Base-by-base conservation (phyloP, 1,140 invertebrate species). In the Carcinoscorpius rotundicauda region DNA sequence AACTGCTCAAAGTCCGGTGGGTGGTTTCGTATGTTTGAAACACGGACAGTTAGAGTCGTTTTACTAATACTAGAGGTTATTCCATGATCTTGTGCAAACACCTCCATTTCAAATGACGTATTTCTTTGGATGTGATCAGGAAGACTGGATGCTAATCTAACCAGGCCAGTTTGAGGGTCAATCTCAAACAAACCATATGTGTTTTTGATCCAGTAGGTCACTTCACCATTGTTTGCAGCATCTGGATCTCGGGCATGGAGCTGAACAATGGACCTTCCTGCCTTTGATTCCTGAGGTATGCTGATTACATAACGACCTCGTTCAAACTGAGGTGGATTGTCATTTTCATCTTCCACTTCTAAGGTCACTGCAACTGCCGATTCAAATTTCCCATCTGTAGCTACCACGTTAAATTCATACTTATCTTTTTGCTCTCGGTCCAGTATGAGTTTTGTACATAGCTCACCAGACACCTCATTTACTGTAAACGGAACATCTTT, bases 181-280 rank as follows among this genome's bases (percentile, higher is more conserved):
- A 98, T 91, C 59, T 84, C 83, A 73, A 98, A 98, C 82, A 93
- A 89, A 66, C 90, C 93, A 74, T 96, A 91, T 50, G 92, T 78
- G 48, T 92, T 82, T 73, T 95, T 94, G 70, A 97, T 94, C 0
- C 89, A 89, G 73, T 97, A 97, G 68, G 89, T 87, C 8, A 97
- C 85, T 58, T 85, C 81, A 0, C 90, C 89, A 73, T 96, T 96
- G 69, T 89, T 87, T 29, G 62, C 72, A 3, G 63, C 55, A 64
- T 75, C 74, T 5, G 73, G 72, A 68, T 75, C 74, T 8, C 56
- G 63, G 4, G 73, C 74, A 6, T 71, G 65, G 0, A 75, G 65
- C 59, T 71, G 64, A 5, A 67, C 66, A 5, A 72, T 50, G 9
- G 66, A 62, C 5, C 70, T 69, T 55, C 75, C 76, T n/a, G 73